phyloP scores from a whole-genome alignment of 1,140 invertebrate species.

The Nasonia longicornis region DNA sequence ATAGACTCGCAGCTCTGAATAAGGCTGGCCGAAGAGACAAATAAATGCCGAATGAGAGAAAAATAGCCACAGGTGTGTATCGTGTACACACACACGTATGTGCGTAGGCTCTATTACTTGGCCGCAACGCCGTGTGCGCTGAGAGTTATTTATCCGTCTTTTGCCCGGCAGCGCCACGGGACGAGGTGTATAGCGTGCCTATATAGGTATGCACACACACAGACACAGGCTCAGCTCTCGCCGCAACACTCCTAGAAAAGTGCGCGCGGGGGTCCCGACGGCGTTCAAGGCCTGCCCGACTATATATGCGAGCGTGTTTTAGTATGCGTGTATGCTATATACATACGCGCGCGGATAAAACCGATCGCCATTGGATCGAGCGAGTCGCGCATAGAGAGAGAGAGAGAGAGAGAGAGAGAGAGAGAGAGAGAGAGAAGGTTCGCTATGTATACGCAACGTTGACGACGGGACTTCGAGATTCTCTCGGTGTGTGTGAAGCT shows the following conservation, averaged over 20 bases:
- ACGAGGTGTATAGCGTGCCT: constrained; percentile 54
- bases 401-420: no score
- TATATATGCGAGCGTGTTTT: neutral
- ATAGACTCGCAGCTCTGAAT: neutral
- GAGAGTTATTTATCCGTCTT: constrained; percentile 68
- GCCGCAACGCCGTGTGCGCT: constrained; percentile 61
- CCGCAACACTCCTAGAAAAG: constrained; percentile 53
- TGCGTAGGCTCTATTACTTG: constrained; percentile 67
- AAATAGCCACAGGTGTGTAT: constrained; percentile 52
- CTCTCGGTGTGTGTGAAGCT: neutral
- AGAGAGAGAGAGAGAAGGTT: neutral
- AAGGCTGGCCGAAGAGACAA: neutral
- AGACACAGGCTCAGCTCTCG: neutral
- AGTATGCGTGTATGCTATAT: neutral
- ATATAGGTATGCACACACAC: constrained; percentile 47
- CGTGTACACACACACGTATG: constrained; percentile 43
- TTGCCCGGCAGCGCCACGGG: constrained; percentile 60
- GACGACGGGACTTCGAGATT: neutral
- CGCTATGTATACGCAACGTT: constrained; percentile 14
- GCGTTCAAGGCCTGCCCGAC: constrained; percentile 56
- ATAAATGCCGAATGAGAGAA: neutral
- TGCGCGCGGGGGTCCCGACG: constrained; percentile 41
- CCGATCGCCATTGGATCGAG: constrained; percentile 24
- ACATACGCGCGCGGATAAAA: neutral
- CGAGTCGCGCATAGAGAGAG: neutral